phyloP scores from a whole-genome alignment of 92 coral and sea anemone genomes.

The Epizoanthus ramosus region DNA sequence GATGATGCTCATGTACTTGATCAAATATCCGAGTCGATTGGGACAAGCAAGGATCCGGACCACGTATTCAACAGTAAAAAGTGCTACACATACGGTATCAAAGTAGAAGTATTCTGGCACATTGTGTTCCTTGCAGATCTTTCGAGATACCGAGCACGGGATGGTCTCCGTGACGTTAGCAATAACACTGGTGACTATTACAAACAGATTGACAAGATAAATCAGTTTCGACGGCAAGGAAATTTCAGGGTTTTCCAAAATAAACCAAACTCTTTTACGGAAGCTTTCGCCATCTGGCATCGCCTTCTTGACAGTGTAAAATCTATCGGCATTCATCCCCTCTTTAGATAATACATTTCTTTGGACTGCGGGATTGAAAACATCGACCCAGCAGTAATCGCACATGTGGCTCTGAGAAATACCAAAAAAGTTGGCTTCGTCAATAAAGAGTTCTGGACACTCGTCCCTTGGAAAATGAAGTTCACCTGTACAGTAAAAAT shows the following conservation, averaged over 20 bases:
- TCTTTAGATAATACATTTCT: slow-evolving; percentile 42
- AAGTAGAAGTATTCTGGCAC: slow-evolving; percentile 60
- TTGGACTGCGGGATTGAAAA: slow-evolving; percentile 57
- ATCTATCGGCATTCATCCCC: slow-evolving; percentile 47
- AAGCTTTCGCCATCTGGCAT: slow-evolving; percentile 15
- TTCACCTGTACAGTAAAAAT: slow-evolving; percentile 77
- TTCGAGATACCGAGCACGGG: slow-evolving; percentile 49
- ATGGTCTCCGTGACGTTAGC: slow-evolving; percentile 76
- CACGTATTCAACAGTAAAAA: slow-evolving; percentile 75
- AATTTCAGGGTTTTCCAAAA: slow-evolving; percentile 64
- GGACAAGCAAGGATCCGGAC: slow-evolving; percentile 61
- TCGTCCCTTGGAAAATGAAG: slow-evolving; percentile 84
- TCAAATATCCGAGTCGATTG: slow-evolving; percentile 54
- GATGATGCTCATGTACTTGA: slow-evolving; percentile 70
- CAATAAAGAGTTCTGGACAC: slow-evolving; percentile 71
- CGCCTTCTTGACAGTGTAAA: slow-evolving; percentile 44
- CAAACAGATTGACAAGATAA: slow-evolving; percentile 62
- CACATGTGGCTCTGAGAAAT: slow-evolving; percentile 64
- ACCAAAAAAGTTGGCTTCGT: slow-evolving; percentile 75
- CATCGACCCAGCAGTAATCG: slow-evolving; percentile 75
- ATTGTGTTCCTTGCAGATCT: slow-evolving; percentile 68
- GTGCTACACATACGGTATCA: slow-evolving; percentile 68
- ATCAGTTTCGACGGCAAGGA: slow-evolving; percentile 57
- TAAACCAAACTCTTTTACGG: slow-evolving; percentile 67
- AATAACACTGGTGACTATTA: slow-evolving; percentile 65